These are phyloP conservation scores for Drosophila leonis DNA, from an alignment of 2,888 invertebrate genomes.

Conservation along the genomic window DNA sequence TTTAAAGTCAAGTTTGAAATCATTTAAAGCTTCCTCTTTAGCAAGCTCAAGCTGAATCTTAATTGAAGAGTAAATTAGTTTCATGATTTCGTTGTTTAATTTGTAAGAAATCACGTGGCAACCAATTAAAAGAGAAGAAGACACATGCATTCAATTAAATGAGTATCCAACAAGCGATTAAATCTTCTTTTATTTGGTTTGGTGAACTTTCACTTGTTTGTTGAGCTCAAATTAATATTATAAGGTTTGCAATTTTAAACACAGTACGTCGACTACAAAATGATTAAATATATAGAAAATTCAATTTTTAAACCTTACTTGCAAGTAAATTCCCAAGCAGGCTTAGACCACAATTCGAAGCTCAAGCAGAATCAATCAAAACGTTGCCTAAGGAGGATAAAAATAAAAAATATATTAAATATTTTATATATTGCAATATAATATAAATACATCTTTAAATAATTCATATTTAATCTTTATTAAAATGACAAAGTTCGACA, in stretches of 20 bases:
- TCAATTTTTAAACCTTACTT: not conserved
- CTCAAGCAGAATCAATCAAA: not conserved
- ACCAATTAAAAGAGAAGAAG: not conserved
- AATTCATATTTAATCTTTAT: not conserved
- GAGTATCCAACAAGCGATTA: not conserved
- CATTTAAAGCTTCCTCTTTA: conserved; percentile 1
- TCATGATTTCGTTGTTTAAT: conserved; percentile 6
- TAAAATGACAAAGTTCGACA: not conserved
- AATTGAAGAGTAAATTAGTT: conserved; percentile 12
- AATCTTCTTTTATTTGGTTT: not conserved
- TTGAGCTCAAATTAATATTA: no score
- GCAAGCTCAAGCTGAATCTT: not conserved
- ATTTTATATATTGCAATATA: not conserved
- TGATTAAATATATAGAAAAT: not conserved
- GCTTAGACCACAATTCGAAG: not conserved
- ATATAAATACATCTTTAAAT: not conserved
- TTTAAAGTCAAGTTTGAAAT: conserved; percentile 5
- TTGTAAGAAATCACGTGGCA: not conserved
- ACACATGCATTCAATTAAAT: not conserved
- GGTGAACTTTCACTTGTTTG: no score
- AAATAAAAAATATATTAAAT: not conserved
- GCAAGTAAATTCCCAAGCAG: not conserved
- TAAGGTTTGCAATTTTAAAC: not conserved
- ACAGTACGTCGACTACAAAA: not conserved
- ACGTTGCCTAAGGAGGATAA: not conserved